Evolutionary conservation across 2,888 invertebrate genomes (phyloP).

Genomic region (Hedychridium roseum): DNA sequence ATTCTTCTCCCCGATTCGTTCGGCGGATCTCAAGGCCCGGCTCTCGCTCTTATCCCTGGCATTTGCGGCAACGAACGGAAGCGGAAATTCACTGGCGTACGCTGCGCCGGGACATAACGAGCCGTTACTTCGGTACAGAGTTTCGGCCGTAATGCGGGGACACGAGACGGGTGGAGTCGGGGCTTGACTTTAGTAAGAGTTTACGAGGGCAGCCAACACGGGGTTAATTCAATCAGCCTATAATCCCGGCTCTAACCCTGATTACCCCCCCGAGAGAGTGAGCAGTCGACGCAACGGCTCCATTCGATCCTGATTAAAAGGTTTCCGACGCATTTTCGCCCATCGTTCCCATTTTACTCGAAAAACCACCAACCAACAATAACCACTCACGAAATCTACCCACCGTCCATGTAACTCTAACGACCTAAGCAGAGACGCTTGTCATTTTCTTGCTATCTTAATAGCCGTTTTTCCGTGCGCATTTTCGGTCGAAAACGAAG

Average conservation of each 20-base stretch:
- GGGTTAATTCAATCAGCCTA: conserved; percentile 62
- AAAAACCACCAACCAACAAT: conserved; percentile 23
- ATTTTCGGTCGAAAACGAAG: too few relatives aligned
- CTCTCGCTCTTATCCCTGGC: too few relatives aligned
- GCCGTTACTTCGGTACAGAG: conserved; percentile 45
- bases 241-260: conserved; percentile 60
- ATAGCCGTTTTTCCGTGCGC: too few relatives aligned
- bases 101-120: conserved; percentile 46
- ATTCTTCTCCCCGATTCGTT: too few relatives aligned
- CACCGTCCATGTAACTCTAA: too few relatives aligned
- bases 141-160: conserved; percentile 54
- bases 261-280: conserved; percentile 46
- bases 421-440: too few relatives aligned
- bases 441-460: too few relatives aligned
- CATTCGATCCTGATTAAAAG: conserved; percentile 52
- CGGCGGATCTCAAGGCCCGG: too few relatives aligned
- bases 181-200: conserved; percentile 59
- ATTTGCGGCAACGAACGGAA: conserved; percentile 19
- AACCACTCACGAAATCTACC: too few relatives aligned
- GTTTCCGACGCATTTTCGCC: conserved; percentile 33
- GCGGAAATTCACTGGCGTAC: conserved; percentile 39
- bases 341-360: too few relatives aligned
- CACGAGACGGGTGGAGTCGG: conserved; percentile 61
- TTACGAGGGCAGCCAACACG: conserved; percentile 60
- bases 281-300: conserved; percentile 29